A percentile compares a stretch with the other conserved stretches of the same genome.
Evolutionary conservation across 1,140 invertebrate genomes (phyloP).

Genomic region (Acromyrmex heyeri): DNA sequence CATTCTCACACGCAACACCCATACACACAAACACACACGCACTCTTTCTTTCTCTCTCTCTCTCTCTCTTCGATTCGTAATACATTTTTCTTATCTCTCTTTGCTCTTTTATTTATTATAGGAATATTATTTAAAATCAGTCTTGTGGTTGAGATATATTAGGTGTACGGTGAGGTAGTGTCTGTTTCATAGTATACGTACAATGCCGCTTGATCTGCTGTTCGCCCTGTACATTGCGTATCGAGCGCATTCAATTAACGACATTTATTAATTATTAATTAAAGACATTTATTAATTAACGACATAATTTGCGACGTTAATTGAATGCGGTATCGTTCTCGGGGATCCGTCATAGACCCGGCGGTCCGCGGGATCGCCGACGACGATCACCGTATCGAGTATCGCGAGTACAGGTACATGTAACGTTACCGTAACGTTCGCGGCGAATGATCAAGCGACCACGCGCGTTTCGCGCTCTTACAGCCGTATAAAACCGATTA

Average conservation of each 20-base stretch:
- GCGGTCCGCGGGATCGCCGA: not conserved
- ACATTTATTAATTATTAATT: too few species aligned
- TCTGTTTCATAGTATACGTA: constrained; percentile 86
- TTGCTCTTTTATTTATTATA: constrained; percentile 81
- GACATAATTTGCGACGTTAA: not conserved
- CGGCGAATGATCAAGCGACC: constrained; percentile 30
- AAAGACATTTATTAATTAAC: not conserved
- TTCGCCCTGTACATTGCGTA: constrained; percentile 11
- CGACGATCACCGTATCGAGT: constrained; percentile 19
- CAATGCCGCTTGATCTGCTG: constrained; percentile 74
- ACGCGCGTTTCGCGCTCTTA: constrained; percentile 22
- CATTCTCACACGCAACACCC: not conserved
- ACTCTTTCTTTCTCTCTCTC: too few species aligned
- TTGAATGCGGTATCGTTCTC: constrained; percentile 3
- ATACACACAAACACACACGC: not conserved
- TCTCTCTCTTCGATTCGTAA: constrained; percentile 7
- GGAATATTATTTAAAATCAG: constrained; percentile 87
- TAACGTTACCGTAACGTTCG: not conserved
- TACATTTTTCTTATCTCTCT: constrained; percentile 45
- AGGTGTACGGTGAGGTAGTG: constrained; percentile 86
- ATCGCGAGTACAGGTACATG: not conserved
- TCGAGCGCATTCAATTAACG: not conserved
- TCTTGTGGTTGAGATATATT: constrained; percentile 87
- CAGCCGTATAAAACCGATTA: constrained; percentile 47
- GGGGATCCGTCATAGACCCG: not conserved